These are phyloP conservation scores for Callimorpha dominula DNA, from an alignment of 2,888 invertebrate genomes.

Conservation along the genomic window DNA sequence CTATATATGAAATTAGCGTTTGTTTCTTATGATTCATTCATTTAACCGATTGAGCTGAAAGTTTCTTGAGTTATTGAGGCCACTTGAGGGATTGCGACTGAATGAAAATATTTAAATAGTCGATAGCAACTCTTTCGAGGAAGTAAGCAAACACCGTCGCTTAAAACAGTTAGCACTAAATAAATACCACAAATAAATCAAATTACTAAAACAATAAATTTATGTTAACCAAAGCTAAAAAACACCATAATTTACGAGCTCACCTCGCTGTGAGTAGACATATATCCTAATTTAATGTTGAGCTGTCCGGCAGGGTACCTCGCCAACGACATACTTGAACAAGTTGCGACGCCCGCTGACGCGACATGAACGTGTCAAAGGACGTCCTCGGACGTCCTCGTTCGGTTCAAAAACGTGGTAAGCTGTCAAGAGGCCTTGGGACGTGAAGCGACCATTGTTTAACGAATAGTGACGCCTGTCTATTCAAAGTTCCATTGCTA, in stretches of 20 bases:
- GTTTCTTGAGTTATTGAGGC: too few species aligned
- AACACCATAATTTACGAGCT: slow-evolving; percentile 19
- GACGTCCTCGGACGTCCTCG: slow-evolving; percentile 54
- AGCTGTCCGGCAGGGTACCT: slow-evolving; percentile 33
- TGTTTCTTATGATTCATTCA: too few species aligned
- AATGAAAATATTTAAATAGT: too few species aligned
- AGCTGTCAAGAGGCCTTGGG: slow-evolving; percentile 45
- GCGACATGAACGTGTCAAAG: slow-evolving; percentile 61
- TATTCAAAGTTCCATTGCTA: slow-evolving; percentile 47
- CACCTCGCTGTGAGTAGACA: slow-evolving; percentile 29
- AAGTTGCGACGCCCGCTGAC: slow-evolving; percentile 57
- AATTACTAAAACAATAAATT: slow-evolving; percentile 5
- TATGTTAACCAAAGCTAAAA: slow-evolving; percentile 17
- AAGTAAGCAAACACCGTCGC: not conserved
- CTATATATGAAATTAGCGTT: too few species aligned
- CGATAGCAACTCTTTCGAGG: not conserved
- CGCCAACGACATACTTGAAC: slow-evolving; percentile 52
- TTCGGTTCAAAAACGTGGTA: slow-evolving; percentile 49
- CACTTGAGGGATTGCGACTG: too few species aligned
- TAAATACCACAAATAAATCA: not conserved
- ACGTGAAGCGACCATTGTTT: slow-evolving; percentile 54
- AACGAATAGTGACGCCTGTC: slow-evolving; percentile 47
- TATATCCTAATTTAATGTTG: slow-evolving; percentile 40
- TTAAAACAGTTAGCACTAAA: not conserved
- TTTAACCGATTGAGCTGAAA: too few species aligned